These are phyloP conservation scores for Euthynnus affinis DNA, from an alignment of 2,797 vertebrate species.

Conservation along the genomic window DNA sequence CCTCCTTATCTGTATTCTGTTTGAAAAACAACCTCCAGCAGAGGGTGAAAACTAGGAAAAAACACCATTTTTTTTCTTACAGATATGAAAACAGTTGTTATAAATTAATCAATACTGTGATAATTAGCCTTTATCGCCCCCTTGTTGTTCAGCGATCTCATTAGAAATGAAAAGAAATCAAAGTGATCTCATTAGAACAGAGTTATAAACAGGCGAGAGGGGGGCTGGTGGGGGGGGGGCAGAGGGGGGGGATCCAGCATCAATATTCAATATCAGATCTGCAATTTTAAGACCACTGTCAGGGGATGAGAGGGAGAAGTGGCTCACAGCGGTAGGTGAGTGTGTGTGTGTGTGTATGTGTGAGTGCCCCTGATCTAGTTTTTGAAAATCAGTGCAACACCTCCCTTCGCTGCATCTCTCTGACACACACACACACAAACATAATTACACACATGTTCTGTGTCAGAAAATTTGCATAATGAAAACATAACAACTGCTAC, in stretches of 20 bases:
- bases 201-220: conserved; percentile 56
- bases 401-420: conserved; percentile 20
- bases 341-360: conserved; percentile 26
- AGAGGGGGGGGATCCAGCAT: conserved; percentile 47
- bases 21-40: conserved; percentile 69
- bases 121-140: conserved; percentile 72
- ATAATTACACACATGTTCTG: conserved; percentile 23
- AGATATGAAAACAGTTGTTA: conserved; percentile 69
- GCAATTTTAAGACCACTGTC: conserved; percentile 55
- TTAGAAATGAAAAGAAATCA: conserved; percentile 75
- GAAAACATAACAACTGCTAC: conserved; percentile 23
- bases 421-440: conserved; percentile 42
- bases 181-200: conserved; percentile 72
- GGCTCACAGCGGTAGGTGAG: conserved; percentile 42
- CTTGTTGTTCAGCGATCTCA: conserved; percentile 64
- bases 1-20: conserved; percentile 8
- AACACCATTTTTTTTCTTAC: conserved; percentile 55
- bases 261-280: conserved; percentile 74
- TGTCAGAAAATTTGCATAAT: conserved; percentile 38
- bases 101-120: conserved; percentile 74
- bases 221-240: conserved; percentile 32
- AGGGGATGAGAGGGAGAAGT: conserved; percentile 37
- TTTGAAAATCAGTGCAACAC: conserved; percentile 50
- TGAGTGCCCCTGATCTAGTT: conserved; percentile 61
- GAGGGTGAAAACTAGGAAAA: conserved; percentile 44